These are phyloP conservation scores for Busseola fusca DNA, from an alignment of 2,888 invertebrate species.

Conservation along the genomic window DNA sequence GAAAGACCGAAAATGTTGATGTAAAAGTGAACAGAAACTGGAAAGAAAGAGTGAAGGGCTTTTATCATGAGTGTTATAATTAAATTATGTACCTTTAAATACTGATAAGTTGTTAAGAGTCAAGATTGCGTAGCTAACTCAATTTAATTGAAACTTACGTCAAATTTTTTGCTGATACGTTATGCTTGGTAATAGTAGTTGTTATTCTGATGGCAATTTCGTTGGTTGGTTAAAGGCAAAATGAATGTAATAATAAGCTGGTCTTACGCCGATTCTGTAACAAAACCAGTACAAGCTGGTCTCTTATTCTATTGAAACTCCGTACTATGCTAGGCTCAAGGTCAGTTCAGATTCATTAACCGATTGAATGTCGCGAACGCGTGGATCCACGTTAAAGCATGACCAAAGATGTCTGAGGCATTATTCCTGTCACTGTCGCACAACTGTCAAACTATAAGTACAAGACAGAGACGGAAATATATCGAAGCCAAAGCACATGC, in stretches of 20 bases:
- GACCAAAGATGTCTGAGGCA: slow-evolving; percentile 1
- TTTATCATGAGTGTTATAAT: slow-evolving; percentile 5
- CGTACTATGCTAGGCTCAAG: background rate
- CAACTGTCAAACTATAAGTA: background rate
- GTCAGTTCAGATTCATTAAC: background rate
- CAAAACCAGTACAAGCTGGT: background rate
- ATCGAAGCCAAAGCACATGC: background rate
- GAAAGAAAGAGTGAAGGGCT: background rate
- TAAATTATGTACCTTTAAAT: slow-evolving; percentile 1
- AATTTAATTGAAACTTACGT: background rate
- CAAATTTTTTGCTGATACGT: background rate
- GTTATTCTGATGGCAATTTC: background rate
- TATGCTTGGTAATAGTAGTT: background rate
- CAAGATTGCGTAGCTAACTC: slow-evolving; percentile 3
- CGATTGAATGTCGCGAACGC: background rate
- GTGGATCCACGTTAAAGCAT: background rate
- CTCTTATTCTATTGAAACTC: background rate
- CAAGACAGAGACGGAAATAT: slow-evolving; percentile 8
- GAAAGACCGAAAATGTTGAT: background rate
- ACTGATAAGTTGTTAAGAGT: slow-evolving; percentile 5
- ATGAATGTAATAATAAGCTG: background rate
- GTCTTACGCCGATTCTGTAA: background rate
- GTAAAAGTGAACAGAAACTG: background rate
- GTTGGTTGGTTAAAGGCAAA: background rate
- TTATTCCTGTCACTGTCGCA: background rate